phyloP scores from a whole-genome alignment of 2,113 vertebrate species.

The Istiophorus platypterus region DNA sequence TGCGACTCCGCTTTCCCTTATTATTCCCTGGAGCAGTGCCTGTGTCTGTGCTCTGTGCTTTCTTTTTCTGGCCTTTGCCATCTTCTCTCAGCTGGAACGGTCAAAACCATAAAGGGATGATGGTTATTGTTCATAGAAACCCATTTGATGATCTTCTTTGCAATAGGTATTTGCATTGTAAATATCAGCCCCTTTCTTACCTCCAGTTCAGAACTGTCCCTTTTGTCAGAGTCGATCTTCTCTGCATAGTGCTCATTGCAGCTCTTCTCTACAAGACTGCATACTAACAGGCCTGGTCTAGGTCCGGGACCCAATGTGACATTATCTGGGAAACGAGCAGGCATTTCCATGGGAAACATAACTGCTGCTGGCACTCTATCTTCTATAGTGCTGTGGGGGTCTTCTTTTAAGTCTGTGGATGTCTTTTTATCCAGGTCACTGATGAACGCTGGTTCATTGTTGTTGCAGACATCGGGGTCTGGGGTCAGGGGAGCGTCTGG shows the following conservation, averaged over 20 bases:
- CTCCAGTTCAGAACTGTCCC: constrained; percentile 72
- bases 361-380: constrained; percentile 84
- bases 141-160: not conserved
- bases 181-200: constrained; percentile 51
- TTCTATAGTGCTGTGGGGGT: constrained; percentile 79
- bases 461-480: constrained; percentile 75
- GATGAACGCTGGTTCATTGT: constrained; percentile 76
- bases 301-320: constrained; percentile 82
- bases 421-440: constrained; percentile 66
- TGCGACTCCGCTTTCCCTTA: constrained; percentile 93
- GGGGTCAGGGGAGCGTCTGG: constrained; percentile 65
- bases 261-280: constrained; percentile 66
- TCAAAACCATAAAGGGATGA: not conserved
- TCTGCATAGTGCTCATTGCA: constrained; percentile 60
- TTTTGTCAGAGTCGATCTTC: constrained; percentile 75
- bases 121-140: not conserved
- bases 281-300: constrained; percentile 69
- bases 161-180: not conserved
- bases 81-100: constrained; percentile 82
- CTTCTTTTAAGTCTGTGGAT: constrained; percentile 69
- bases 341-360: constrained; percentile 99
- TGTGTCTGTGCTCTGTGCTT: constrained; percentile 87
- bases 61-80: constrained; percentile 85
- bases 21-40: constrained; percentile 83
- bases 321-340: constrained; percentile 86